Evolutionary conservation across 2,113 vertebrate genomes (phyloP).

Genomic region (Tetraodon nigroviridis): DNA sequence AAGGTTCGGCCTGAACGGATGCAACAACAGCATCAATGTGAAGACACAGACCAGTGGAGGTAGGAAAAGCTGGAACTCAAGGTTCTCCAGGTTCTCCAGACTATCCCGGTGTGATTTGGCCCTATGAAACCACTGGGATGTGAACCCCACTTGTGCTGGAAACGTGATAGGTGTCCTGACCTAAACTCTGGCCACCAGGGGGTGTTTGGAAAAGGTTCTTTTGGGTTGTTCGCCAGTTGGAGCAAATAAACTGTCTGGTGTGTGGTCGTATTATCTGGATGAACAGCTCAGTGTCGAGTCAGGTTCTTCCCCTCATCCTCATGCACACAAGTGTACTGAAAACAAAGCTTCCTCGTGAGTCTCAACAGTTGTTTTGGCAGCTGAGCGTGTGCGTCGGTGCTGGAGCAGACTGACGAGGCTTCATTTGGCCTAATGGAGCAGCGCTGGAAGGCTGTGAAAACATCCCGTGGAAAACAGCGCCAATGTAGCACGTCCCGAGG

Average conservation of each 20-base stretch:
- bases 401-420: slow-evolving; percentile 13
- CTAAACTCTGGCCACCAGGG: too few relatives aligned
- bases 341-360: slow-evolving; percentile 27
- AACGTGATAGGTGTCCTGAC: too few relatives aligned
- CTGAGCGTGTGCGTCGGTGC: slow-evolving; percentile 27
- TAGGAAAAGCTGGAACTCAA: too few relatives aligned
- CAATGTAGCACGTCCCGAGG: slow-evolving; percentile 36
- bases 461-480: slow-evolving; percentile 23
- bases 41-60: too few relatives aligned
- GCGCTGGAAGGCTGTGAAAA: slow-evolving; percentile 31
- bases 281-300: slow-evolving; percentile 14
- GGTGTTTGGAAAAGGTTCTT: not conserved
- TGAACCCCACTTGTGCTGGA: too few relatives aligned
- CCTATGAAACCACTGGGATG: too few relatives aligned
- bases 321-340: not conserved
- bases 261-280: not conserved
- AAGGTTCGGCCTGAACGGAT: too few relatives aligned
- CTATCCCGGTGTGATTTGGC: too few relatives aligned
- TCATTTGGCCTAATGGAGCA: slow-evolving; percentile 54
- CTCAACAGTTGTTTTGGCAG: slow-evolving; percentile 32
- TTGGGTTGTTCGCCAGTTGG: too few relatives aligned
- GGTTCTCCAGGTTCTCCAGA: too few relatives aligned
- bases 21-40: too few relatives aligned
- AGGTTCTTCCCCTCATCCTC: slow-evolving; percentile 2
- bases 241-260: too few relatives aligned